Base-by-base conservation (phyloP, 1,140 invertebrate genomes). In the Phthorimaea operculella region DNA sequence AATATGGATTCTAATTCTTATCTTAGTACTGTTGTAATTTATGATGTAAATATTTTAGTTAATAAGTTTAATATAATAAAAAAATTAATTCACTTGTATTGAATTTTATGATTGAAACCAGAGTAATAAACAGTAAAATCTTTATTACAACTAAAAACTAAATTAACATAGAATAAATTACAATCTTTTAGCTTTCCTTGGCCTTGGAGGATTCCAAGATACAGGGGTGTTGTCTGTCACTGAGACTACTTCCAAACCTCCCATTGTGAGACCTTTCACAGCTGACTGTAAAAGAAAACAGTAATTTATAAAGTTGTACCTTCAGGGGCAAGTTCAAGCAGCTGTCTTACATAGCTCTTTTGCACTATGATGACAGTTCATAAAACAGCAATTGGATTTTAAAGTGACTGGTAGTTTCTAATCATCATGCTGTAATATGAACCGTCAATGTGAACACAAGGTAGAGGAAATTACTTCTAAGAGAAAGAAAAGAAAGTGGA, bases 181-280 rank as follows among this genome's bases (percentile, higher is more conserved):
- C 59, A 94, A 74, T 85, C 90, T 90, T 73, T 90, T 90, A 34
- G 88, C 88, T 87, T 95, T 96, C 66, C 90, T 87, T 54, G 94
- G 88, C 58, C 94, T 80, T 28, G 89, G 91, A 39, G 93, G 93
- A 74, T 90, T 90, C 88, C 90, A 94, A 1, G 92, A 92, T 5
- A 98, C 90, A 61, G 85, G 90, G 1, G 97, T 98, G 58, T 86
- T 89, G 79, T 99, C 97, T 6, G 96, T 97, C 15, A 99, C 89
- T 11, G 96, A 98, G 15, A 97, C 87, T 57, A 98, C 92, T 58
- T 96, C 90, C 14, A 98, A 64, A 7, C 96, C 96, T 52, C 92
- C 90, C 90, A 97, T 93, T 81, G 96, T 90, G 12, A 99, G 75
- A 5, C 96, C 97, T 89, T 98, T 98, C 34, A 98, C 90, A n/a